phyloP scores from a whole-genome alignment of 2,113 vertebrate species.

The Pelobates fuscus region DNA sequence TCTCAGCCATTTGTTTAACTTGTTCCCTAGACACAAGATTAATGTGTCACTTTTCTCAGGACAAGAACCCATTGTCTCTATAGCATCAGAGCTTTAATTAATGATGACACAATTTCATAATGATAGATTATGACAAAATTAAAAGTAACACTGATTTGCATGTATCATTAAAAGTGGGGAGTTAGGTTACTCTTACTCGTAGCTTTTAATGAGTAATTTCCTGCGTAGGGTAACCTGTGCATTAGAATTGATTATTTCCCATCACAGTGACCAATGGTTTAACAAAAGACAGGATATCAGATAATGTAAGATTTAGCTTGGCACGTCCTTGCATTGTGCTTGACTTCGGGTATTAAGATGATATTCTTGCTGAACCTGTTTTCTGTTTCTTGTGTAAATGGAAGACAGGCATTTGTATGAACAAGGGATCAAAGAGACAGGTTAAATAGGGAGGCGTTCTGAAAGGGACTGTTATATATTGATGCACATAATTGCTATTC shows the following conservation, averaged over 20 bases:
- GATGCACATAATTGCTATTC: slow-evolving; percentile 59
- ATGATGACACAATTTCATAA: slow-evolving; percentile 18
- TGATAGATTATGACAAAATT: slow-evolving; percentile 1
- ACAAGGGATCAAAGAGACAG: slow-evolving; percentile 58
- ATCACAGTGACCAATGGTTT: slow-evolving; percentile 53
- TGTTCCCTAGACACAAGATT: background rate
- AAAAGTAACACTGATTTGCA: slow-evolving; percentile 41
- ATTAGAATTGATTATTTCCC: slow-evolving; percentile 48
- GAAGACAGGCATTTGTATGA: slow-evolving; percentile 53
- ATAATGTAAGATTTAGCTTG: slow-evolving; percentile 57
- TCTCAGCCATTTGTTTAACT: background rate
- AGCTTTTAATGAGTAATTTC: background rate
- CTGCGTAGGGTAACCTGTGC: slow-evolving; percentile 32
- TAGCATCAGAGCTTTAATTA: background rate
- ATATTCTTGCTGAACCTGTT: slow-evolving; percentile 64
- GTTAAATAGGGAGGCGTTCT: slow-evolving; percentile 61
- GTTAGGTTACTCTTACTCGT: slow-evolving; percentile 16
- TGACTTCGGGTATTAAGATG: slow-evolving; percentile 57
- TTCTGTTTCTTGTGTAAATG: slow-evolving; percentile 52
- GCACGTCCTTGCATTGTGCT: slow-evolving; percentile 53
- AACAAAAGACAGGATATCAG: slow-evolving; percentile 58
- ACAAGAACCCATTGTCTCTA: background rate
- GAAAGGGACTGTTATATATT: slow-evolving; percentile 59
- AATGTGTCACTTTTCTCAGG: background rate
- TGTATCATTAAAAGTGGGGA: background rate